A percentile compares a stretch with the other conserved stretches of the same genome.
These are phyloP conservation scores for Tetrapedia diversipes DNA, from an alignment of 2,888 invertebrate species.

Conservation along the genomic window DNA sequence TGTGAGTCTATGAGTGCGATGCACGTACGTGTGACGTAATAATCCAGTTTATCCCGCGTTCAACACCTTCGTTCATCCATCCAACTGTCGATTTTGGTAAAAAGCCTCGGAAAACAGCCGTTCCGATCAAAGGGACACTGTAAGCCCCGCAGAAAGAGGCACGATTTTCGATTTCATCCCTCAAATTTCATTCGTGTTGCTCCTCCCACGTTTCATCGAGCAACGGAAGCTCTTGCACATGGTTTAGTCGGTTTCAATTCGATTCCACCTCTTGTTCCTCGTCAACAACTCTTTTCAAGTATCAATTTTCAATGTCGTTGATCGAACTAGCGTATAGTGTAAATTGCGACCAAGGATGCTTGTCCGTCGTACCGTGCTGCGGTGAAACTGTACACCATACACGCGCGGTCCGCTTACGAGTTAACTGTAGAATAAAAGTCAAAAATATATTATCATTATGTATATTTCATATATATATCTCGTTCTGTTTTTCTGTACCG, in stretches of 20 bases:
- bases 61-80: slow-evolving; percentile 8
- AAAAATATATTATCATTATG: slow-evolving; percentile 72
- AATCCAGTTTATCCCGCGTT: slow-evolving; percentile 36
- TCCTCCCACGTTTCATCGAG: too few relatives aligned
- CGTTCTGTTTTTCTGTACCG: slow-evolving; percentile 42
- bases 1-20: background rate
- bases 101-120: too few relatives aligned
- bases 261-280: too few relatives aligned
- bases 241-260: too few relatives aligned
- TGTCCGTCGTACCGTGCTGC: slow-evolving; percentile 39
- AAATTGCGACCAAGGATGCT: slow-evolving; percentile 69
- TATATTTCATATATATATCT: slow-evolving; percentile 51
- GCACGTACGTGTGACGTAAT: slow-evolving; percentile 28
- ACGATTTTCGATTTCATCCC: slow-evolving; percentile 5
- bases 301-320: slow-evolving; percentile 48
- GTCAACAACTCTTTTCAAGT: too few relatives aligned
- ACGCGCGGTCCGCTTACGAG: slow-evolving; percentile 47
- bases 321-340: slow-evolving; percentile 63
- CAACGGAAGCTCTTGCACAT: too few relatives aligned
- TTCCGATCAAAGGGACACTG: slow-evolving; percentile 16
- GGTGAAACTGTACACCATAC: slow-evolving; percentile 51
- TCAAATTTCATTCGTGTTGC: too few relatives aligned
- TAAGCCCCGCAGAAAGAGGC: slow-evolving; percentile 52
- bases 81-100: slow-evolving; percentile 12
- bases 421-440: slow-evolving; percentile 73